Evolutionary conservation across 2,888 invertebrate genomes (phyloP).

Genomic region (Parnassius mnemosyne): DNA sequence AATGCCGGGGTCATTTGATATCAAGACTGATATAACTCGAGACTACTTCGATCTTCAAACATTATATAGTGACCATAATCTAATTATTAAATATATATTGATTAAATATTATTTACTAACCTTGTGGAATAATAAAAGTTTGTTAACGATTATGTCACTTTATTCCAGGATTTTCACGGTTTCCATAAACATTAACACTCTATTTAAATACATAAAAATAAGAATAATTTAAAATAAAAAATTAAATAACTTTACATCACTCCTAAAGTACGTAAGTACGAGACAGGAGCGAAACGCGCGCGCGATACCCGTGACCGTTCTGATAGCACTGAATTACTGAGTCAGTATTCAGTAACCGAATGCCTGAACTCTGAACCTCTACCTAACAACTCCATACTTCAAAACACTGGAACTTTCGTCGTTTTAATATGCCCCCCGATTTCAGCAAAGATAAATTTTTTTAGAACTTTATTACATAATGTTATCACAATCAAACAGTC

Average conservation of each 20-base stretch:
- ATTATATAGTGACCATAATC: conserved; percentile 25
- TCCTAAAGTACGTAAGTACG: conserved; percentile 27
- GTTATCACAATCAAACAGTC: too few relatives aligned
- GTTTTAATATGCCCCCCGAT: not conserved
- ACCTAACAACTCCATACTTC: conserved; percentile 11
- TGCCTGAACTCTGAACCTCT: not conserved
- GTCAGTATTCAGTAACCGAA: not conserved
- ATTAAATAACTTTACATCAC: conserved; percentile 29
- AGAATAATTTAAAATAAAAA: not conserved
- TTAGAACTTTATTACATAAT: too few relatives aligned
- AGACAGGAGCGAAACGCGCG: conserved; percentile 40
- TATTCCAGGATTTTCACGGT: conserved; percentile 16
- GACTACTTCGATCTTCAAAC: conserved; percentile 36
- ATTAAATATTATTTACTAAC: conserved; percentile 13
- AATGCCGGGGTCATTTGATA: conserved; percentile 60
- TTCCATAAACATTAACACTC: not conserved
- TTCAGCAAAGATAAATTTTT: not conserved
- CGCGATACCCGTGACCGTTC: conserved; percentile 39
- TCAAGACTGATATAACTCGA: conserved; percentile 45
- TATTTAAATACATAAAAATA: not conserved
- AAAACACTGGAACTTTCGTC: conserved; percentile 27
- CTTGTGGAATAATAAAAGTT: conserved; percentile 1
- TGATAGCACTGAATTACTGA: conserved; percentile 48
- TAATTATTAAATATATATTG: conserved; percentile 12
- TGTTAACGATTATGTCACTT: conserved; percentile 17